These are phyloP conservation scores for Harmothoe impar DNA, from an alignment of 2,888 invertebrate genomes.

Conservation along the genomic window DNA sequence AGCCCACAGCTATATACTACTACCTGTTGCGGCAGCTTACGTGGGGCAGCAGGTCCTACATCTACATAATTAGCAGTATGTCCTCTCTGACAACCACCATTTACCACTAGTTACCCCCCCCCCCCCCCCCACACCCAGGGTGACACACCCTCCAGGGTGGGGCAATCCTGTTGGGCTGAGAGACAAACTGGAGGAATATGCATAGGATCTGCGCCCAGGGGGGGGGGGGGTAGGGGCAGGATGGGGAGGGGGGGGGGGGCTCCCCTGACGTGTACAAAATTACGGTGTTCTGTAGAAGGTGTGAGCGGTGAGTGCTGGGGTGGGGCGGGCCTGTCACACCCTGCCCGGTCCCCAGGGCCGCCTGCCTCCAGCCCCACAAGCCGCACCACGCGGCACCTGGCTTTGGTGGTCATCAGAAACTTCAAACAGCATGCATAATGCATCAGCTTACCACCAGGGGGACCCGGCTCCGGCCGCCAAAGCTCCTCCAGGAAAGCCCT, in stretches of 20 bases:
- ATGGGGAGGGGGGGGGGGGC: neutral
- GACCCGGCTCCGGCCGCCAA: neutral
- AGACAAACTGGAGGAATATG: slow-evolving; percentile 7
- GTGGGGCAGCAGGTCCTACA: neutral
- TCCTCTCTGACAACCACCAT: neutral
- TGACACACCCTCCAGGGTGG: neutral
- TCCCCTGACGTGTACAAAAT: slow-evolving; percentile 43
- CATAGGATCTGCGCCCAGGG: slow-evolving; percentile 21
- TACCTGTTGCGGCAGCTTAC: neutral
- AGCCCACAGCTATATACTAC: neutral
- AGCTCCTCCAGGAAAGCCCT: neutral
- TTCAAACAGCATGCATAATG: slow-evolving; percentile 27
- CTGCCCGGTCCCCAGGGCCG: neutral
- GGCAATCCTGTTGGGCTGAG: neutral
- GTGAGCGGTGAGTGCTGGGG: neutral
- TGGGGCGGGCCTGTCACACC: neutral
- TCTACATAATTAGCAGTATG: neutral
- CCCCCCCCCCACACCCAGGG: neutral
- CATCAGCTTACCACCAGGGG: neutral
- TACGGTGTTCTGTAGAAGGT: neutral
- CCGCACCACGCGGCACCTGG: neutral
- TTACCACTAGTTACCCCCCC: neutral
- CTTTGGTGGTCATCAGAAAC: slow-evolving; percentile 45
- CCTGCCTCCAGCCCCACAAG: neutral
- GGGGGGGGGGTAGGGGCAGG: neutral